Percentiles rank a stretch among this genome's conserved stretches.
These are phyloP conservation scores for Gonocerus acuteangulatus DNA, from an alignment of 2,888 invertebrate species.

Conservation along the genomic window DNA sequence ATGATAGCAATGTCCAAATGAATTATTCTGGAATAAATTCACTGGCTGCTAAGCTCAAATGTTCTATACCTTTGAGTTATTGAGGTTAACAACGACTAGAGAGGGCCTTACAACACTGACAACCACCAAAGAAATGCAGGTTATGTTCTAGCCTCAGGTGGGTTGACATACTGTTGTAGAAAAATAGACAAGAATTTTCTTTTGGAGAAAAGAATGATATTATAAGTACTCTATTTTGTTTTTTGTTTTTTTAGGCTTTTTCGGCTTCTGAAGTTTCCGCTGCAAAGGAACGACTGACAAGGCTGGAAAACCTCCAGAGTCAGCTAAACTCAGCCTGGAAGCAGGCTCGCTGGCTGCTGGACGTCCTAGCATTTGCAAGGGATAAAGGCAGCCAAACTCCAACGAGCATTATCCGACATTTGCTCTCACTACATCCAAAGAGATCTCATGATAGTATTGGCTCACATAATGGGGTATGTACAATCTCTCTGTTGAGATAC, in stretches of 20 bases:
- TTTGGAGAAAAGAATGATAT: too few species aligned
- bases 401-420: constrained; percentile 41
- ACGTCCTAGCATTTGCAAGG: constrained; percentile 86
- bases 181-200: too few species aligned
- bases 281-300: constrained; percentile 75
- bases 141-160: too few species aligned
- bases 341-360: constrained; percentile 90
- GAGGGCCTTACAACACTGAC: too few species aligned
- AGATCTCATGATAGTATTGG: constrained; percentile 35
- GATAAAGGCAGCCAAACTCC: constrained; percentile 54
- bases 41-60: too few species aligned
- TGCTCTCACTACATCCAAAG: constrained; percentile 42
- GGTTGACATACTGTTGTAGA: too few species aligned
- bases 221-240: too few species aligned
- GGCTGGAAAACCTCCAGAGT: constrained; percentile 75
- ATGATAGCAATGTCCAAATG: too few species aligned
- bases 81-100: too few species aligned
- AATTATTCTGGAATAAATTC: too few species aligned
- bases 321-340: constrained; percentile 88
- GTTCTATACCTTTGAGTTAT: too few species aligned
- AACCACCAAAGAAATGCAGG: too few species aligned
- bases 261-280: constrained; percentile 77
- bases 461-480: constrained; percentile 42
- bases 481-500: constrained; percentile 43
- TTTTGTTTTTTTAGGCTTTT: constrained; percentile 72